phyloP scores from a whole-genome alignment of 92 coral and sea anemone genomes.

The Phenganax marumi region DNA sequence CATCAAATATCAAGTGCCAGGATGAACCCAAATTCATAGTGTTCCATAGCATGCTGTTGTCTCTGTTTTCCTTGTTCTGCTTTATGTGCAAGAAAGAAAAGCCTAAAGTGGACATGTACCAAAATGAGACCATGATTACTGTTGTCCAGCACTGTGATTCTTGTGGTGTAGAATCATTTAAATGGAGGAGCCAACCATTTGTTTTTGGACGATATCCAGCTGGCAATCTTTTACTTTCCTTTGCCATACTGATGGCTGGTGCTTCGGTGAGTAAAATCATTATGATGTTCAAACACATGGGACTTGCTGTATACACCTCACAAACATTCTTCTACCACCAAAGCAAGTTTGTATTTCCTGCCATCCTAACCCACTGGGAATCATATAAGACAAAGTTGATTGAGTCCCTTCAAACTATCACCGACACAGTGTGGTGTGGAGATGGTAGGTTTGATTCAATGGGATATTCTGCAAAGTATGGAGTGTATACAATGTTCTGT shows the following conservation, averaged over 20 bases:
- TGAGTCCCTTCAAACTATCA: constrained; percentile 16
- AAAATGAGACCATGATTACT: constrained; percentile 58
- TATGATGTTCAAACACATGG: constrained; percentile 44
- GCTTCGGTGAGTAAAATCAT: constrained; percentile 61
- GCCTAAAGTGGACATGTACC: constrained; percentile 39
- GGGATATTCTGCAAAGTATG: background rate
- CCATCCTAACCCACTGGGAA: constrained; percentile 38
- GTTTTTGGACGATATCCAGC: constrained; percentile 54
- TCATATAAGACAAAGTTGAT: constrained; percentile 16
- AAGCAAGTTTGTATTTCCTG: constrained; percentile 29
- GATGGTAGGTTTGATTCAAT: constrained; percentile 36
- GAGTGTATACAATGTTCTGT: background rate
- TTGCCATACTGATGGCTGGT: constrained; percentile 63
- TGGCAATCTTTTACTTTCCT: constrained; percentile 58
- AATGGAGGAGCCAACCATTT: constrained; percentile 53
- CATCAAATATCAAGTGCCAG: constrained; percentile 25
- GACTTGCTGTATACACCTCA: constrained; percentile 36
- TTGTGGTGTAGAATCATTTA: constrained; percentile 43
- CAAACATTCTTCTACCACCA: constrained; percentile 38
- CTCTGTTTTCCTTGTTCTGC: constrained; percentile 45
- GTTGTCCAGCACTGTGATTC: constrained; percentile 45
- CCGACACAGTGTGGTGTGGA: constrained; percentile 40
- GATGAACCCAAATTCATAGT: constrained; percentile 20
- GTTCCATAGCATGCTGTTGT: constrained; percentile 25
- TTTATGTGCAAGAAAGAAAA: constrained; percentile 42